Percentiles rank a stretch among this genome's conserved stretches.
phyloP scores from a whole-genome alignment of 2,888 invertebrate genomes.

The Stomorhina lunata region DNA sequence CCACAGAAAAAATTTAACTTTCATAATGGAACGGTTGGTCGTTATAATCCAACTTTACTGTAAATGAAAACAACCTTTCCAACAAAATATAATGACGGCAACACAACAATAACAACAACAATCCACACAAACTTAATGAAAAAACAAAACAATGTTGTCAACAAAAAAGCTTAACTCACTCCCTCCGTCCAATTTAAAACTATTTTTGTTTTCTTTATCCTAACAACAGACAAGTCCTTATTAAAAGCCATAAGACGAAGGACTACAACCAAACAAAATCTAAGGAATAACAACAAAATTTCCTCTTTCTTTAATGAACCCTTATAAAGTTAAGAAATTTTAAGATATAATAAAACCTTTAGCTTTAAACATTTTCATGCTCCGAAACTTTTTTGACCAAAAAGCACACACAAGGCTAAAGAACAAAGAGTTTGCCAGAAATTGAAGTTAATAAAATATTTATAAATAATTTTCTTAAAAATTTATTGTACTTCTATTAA shows the following conservation, averaged over 20 bases:
- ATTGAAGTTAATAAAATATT: constrained; percentile 51
- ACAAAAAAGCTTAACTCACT: constrained; percentile 39
- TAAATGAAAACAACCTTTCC: background rate
- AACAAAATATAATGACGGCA: constrained; percentile 17
- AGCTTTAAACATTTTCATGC: constrained; percentile 34
- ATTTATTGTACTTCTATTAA: no score
- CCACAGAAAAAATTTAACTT: no score
- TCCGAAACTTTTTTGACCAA: constrained; percentile 12
- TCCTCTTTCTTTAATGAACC: constrained; percentile 58
- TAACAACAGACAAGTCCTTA: background rate
- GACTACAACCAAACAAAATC: background rate
- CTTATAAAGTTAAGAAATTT: constrained; percentile 50
- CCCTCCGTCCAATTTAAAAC: background rate
- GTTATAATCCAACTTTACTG: background rate
- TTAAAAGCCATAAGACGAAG: background rate
- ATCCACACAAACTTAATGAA: constrained; percentile 49
- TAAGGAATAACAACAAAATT: constrained; percentile 1
- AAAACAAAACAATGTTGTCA: constrained; percentile 58
- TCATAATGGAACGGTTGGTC: no score
- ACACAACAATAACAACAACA: constrained; percentile 13
- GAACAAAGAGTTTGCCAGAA: background rate
- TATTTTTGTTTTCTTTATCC: background rate
- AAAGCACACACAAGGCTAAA: background rate
- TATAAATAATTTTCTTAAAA: constrained; percentile 32
- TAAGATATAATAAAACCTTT: constrained; percentile 15